phyloP scores from a whole-genome alignment of 2,797 vertebrate species.

The Tapera naevia region DNA sequence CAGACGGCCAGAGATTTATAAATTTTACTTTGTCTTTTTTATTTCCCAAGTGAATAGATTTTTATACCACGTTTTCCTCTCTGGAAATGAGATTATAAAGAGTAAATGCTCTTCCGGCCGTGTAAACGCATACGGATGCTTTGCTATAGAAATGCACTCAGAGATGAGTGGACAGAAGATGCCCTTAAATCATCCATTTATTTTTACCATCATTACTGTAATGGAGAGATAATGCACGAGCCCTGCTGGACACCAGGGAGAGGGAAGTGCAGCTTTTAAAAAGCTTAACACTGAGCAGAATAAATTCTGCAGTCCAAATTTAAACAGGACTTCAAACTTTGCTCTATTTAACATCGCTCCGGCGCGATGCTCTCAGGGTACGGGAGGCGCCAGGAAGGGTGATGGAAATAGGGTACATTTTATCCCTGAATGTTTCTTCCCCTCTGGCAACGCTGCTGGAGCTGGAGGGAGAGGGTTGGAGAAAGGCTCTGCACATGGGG shows the following conservation, averaged over 20 bases:
- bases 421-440: background rate
- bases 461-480: no score
- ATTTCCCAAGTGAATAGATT: background rate
- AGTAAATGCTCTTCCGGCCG: background rate
- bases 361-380: fast-evolving
- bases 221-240: background rate
- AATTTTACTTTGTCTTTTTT: background rate
- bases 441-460: background rate
- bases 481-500: fast-evolving
- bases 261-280: background rate
- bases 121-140: background rate
- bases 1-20: background rate
- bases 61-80: background rate
- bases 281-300: background rate
- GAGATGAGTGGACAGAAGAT: background rate
- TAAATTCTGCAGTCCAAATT: fast-evolving
- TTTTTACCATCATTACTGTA: background rate
- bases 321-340: background rate
- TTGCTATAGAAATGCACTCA: background rate
- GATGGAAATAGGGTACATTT: background rate
- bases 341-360: fast-evolving
- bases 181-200: background rate
- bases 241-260: background rate
- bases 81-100: background rate
- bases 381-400: background rate